Conservation (phyloP, 2,888 invertebrate genomes). For the Biston betularia region DNA sequence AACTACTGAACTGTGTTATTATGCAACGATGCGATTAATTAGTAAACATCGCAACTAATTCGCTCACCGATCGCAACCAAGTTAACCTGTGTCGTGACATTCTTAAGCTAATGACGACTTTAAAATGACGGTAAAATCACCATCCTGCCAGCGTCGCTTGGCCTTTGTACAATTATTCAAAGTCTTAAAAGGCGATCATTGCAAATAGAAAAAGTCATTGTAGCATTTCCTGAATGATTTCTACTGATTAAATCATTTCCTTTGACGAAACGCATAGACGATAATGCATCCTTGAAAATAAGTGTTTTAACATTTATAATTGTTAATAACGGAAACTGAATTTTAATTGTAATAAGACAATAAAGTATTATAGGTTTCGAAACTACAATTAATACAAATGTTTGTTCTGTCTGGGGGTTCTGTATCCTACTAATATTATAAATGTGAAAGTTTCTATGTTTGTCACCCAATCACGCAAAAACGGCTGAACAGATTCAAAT, state of each 20-base stretch:
- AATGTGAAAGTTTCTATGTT: no score
- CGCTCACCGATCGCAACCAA: neutral
- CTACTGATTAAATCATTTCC: slow-evolving; percentile 10
- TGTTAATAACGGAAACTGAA: slow-evolving; percentile 6
- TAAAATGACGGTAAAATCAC: slow-evolving; percentile 5
- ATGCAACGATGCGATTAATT: slow-evolving; percentile 10
- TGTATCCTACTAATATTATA: no score
- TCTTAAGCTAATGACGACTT: slow-evolving; percentile 26
- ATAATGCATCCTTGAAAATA: neutral
- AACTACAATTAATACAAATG: no score
- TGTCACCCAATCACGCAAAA: no score
- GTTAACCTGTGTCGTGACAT: slow-evolving; percentile 23
- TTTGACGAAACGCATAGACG: slow-evolving; percentile 2
- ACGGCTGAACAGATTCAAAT: no score
- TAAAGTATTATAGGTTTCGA: neutral
- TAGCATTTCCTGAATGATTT: slow-evolving; percentile 8
- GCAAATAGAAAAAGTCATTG: slow-evolving; percentile 12
- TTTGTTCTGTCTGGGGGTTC: no score
- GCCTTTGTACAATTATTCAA: slow-evolving; percentile 13
- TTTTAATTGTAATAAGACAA: neutral
- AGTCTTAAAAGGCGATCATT: slow-evolving; percentile 11
- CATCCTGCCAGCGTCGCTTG: neutral
- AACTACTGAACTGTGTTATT: neutral
- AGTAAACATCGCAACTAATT: neutral
- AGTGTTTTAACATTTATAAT: slow-evolving; percentile 10